A percentile compares a stretch with the other conserved stretches of the same genome.
phyloP scores from a whole-genome alignment of 2,113 vertebrate species.

The Irena cyanogastra region DNA sequence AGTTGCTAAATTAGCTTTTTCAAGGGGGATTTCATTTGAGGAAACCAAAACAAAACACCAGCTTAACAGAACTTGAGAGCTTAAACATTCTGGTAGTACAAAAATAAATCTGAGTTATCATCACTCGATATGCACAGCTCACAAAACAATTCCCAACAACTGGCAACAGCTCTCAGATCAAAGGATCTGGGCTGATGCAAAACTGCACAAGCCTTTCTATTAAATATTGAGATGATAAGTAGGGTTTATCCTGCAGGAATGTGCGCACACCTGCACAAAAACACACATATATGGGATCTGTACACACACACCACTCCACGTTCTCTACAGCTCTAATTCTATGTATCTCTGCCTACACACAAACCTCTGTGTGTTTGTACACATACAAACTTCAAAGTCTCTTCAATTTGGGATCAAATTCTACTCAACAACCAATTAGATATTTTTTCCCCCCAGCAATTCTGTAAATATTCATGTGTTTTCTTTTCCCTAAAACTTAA shows the following conservation, averaged over 20 bases:
- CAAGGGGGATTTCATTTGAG: background rate
- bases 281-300: background rate
- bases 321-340: background rate
- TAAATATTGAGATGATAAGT: background rate
- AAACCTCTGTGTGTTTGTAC: background rate
- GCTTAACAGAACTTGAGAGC: background rate
- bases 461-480: background rate
- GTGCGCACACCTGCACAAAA: background rate
- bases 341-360: background rate
- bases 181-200: background rate
- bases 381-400: background rate
- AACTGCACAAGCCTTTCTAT: background rate
- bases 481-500: background rate
- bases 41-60: background rate
- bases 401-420: background rate
- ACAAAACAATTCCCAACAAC: background rate
- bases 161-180: conserved; percentile 29
- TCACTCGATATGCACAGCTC: background rate
- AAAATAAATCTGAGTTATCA: background rate
- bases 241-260: background rate
- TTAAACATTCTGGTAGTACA: background rate
- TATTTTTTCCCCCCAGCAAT: background rate
- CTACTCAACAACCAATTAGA: background rate
- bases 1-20: background rate
- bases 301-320: background rate